Base-by-base conservation (phyloP, 1,140 invertebrate genomes). In the Acyrthosiphon pisum region DNA sequence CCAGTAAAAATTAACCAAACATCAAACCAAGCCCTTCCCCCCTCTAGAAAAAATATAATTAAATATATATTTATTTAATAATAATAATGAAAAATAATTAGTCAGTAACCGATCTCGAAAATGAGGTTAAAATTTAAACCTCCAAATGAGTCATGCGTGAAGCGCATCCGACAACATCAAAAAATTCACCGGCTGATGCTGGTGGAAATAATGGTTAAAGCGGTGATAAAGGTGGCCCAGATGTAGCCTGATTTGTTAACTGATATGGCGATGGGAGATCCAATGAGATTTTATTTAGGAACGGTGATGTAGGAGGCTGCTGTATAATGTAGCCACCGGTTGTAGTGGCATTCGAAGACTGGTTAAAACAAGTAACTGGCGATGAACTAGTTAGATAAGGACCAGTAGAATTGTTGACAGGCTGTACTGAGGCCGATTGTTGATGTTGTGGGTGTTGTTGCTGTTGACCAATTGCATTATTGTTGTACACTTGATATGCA, bases 191-290 rank as follows among this genome's bases (percentile, higher is more conserved):
- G 35, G 41, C 81, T 41, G 76, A 53, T 56, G 81, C 46, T 37
- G 81, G 22, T 93, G 46, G 81, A 93, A 84, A 93, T 53, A 84
- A n/a, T 93, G 91, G 91, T 93, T 93, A 93, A 84, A 93, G 91
- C 30, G 91, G 91, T 22, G 91, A 93, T 48, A 93, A 56, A n/a
- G 91, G 91, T 7, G 91, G 91, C 9, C 91, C 91, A 30, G 91
- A 81, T 20, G 91, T 93, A 41, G 91, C 91, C 35, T 93, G 91
- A 37, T 86, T 93, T 30, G 91, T 93, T 84, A 93, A 56, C 30
- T 93, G 91, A 93, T 93, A 93, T 30, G 91, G 91, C 53, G 91
- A 93, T 22, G 91, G 91, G 91, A 93, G 91, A 93, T 93, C 91
- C 91, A 93, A 84, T 83, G 91, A 86, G 76, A 93, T 93, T 93